A percentile compares a stretch with the other conserved stretches of the same genome.
Conservation (phyloP, 2,888 invertebrate species). For the Hylaea fasciaria region DNA sequence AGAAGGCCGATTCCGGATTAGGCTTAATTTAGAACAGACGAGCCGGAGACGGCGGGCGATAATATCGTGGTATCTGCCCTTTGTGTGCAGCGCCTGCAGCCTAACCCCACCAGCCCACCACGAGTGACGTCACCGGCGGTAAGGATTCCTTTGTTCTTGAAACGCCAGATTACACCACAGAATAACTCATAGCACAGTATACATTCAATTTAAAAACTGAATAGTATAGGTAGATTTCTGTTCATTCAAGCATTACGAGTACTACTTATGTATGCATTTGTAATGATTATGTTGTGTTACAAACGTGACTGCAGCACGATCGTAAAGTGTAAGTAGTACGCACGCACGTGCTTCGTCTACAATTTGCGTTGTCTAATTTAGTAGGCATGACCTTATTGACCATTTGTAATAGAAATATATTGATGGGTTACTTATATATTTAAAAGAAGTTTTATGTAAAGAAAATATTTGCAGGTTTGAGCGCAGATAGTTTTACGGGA, state of each 20-base stretch:
- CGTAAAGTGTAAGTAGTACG: constrained; percentile 40
- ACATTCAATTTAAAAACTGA: constrained; percentile 4
- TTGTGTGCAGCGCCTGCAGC: constrained; percentile 39
- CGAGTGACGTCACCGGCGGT: constrained; percentile 36
- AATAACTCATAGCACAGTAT: too few relatives aligned
- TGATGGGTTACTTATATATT: constrained; percentile 1
- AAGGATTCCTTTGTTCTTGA: constrained; percentile 38
- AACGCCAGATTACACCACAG: not conserved
- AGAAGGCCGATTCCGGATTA: constrained; percentile 46
- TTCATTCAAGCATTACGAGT: constrained; percentile 38
- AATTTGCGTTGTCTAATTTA: constrained; percentile 32
- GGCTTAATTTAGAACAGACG: constrained; percentile 54
- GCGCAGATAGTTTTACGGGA: constrained; percentile 62
- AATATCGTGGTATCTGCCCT: constrained; percentile 47
- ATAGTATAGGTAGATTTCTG: constrained; percentile 15
- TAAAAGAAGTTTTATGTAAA: constrained; percentile 3
- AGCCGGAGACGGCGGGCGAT: constrained; percentile 32
- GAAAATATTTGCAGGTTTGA: constrained; percentile 44
- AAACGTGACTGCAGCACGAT: constrained; percentile 50
- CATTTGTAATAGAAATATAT: constrained; percentile 9
- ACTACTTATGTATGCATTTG: constrained; percentile 33
- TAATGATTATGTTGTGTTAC: constrained; percentile 46
- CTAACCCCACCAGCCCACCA: constrained; percentile 36
- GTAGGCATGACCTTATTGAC: constrained; percentile 20
- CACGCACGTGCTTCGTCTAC: constrained; percentile 49